Percentiles rank a stretch among this genome's conserved stretches.
phyloP scores from a whole-genome alignment of 2,797 vertebrate species.

The Danionella dracula region DNA sequence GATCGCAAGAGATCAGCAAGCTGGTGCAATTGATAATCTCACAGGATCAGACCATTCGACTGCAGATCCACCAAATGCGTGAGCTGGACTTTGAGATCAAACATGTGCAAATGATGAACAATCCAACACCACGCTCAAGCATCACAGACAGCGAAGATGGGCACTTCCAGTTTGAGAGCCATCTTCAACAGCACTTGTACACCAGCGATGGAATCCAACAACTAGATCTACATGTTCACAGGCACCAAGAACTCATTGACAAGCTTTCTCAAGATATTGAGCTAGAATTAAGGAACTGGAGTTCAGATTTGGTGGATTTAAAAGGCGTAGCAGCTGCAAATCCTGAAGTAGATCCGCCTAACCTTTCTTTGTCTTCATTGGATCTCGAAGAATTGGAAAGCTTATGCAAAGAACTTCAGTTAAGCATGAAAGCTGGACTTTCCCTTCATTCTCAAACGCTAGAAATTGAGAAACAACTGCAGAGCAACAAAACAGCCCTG shows the following conservation, averaged over 20 bases:
- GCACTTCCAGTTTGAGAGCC: constrained; percentile 40
- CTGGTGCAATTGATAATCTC: constrained; percentile 86
- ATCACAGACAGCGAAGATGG: constrained; percentile 3
- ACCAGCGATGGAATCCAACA: constrained; percentile 70
- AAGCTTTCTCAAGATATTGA: constrained; percentile 83
- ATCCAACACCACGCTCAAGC: constrained; percentile 3
- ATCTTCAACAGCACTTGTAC: constrained; percentile 65
- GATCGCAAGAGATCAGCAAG: constrained; percentile 77
- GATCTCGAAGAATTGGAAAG: constrained; percentile 64
- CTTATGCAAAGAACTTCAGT: constrained; percentile 73
- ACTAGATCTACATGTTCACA: constrained; percentile 74
- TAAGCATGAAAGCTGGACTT: constrained; percentile 77
- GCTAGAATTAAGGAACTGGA: constrained; percentile 64
- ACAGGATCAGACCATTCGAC: constrained; percentile 89
- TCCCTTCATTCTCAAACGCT: constrained; percentile 74
- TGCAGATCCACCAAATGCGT: constrained; percentile 83
- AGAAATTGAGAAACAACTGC: constrained; percentile 81
- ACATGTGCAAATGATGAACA: constrained; percentile 57
- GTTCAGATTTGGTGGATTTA: constrained; percentile 38
- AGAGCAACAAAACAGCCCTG: constrained; percentile 70
- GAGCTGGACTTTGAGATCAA: constrained; percentile 85
- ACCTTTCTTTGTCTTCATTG: constrained; percentile 32
- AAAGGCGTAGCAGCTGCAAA: constrained; percentile 48
- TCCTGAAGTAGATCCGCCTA: constrained; percentile 38
- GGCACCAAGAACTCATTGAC: constrained; percentile 77